These are phyloP conservation scores for Australoheros scitulus DNA, from an alignment of 2,113 vertebrate species.

Conservation along the genomic window DNA sequence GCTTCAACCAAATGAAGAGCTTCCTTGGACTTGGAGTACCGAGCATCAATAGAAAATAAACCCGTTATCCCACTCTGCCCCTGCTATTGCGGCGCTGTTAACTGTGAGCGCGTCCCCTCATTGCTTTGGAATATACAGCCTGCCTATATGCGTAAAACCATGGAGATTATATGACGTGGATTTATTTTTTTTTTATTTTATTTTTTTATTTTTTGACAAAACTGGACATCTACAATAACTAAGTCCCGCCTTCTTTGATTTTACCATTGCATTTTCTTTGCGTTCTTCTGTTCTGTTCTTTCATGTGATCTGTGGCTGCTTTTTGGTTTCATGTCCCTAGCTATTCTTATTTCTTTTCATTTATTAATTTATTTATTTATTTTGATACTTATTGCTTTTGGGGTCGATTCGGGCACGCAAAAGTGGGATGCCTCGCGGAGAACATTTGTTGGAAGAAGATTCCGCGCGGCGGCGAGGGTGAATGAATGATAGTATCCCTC, in stretches of 20 bases:
- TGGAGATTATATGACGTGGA: slow-evolving; percentile 81
- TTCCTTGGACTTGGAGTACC: slow-evolving; percentile 69
- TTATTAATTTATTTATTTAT: slow-evolving; percentile 2
- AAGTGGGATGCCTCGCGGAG: slow-evolving; percentile 69
- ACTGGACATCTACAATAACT: slow-evolving; percentile 62
- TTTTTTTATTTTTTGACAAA: slow-evolving; percentile 55
- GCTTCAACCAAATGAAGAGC: slow-evolving; percentile 57
- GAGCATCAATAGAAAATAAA: slow-evolving; percentile 50
- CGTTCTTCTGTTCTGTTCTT: slow-evolving; percentile 38
- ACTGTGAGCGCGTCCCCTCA: slow-evolving; percentile 62
- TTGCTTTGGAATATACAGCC: slow-evolving; percentile 77
- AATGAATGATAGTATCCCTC: slow-evolving; percentile 75
- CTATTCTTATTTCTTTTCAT: slow-evolving; percentile 20
- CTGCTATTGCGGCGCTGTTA: slow-evolving; percentile 59
- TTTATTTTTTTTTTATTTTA: slow-evolving; percentile 61
- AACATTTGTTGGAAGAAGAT: slow-evolving; percentile 74
- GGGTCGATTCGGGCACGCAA: slow-evolving; percentile 51
- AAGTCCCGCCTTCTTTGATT: slow-evolving; percentile 19
- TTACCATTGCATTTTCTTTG: background rate
- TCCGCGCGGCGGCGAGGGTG: slow-evolving; percentile 64
- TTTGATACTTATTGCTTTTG: slow-evolving; percentile 15
- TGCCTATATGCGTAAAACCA: slow-evolving; percentile 67
- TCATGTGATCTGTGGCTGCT: slow-evolving; percentile 50
- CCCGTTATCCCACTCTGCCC: slow-evolving; percentile 43
- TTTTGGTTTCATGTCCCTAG: slow-evolving; percentile 61